phyloP scores from a whole-genome alignment of 2,113 vertebrate genomes.

The Nothobranchius furzeri region DNA sequence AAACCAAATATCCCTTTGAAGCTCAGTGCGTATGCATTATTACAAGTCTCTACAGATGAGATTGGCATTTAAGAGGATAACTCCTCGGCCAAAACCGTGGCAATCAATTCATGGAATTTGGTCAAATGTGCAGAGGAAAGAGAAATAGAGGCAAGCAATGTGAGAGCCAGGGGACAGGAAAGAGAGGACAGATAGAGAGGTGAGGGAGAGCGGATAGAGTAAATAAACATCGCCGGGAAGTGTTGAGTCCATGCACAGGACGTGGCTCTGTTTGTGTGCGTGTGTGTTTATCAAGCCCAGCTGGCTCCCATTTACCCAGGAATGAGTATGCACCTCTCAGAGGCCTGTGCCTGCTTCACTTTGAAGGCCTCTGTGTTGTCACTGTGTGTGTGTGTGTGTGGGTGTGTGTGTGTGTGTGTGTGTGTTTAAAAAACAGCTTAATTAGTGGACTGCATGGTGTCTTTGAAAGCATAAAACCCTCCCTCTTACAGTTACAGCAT shows the following conservation, averaged over 20 bases:
- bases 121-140: constrained; percentile 47
- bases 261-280: constrained; percentile 68
- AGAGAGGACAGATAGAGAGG: constrained; percentile 71
- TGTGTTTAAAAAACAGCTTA: constrained; percentile 67
- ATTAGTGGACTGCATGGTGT: constrained; percentile 69
- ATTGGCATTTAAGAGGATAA: constrained; percentile 1
- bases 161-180: constrained; percentile 61
- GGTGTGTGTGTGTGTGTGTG: constrained; percentile 27
- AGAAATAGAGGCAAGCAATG: constrained; percentile 32
- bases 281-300: constrained; percentile 81
- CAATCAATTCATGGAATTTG: constrained; percentile 22
- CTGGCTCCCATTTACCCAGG: constrained; percentile 82
- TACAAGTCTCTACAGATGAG: constrained; percentile 2
- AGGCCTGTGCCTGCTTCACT: constrained; percentile 75
- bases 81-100: constrained; percentile 12
- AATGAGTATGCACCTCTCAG: constrained; percentile 78
- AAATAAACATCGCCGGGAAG: constrained; percentile 79
- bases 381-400: constrained; percentile 35
- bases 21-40: not conserved
- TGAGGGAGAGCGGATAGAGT: constrained; percentile 64
- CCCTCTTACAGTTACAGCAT: constrained; percentile 49
- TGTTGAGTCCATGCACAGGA: constrained; percentile 73
- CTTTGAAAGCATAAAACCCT: no score
- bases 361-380: constrained; percentile 73
- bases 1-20: not conserved